Percentiles rank a stretch among this genome's conserved stretches.
These are phyloP conservation scores for Coelinius sp. DNA, from an alignment of 2,888 invertebrate genomes.

Conservation along the genomic window DNA sequence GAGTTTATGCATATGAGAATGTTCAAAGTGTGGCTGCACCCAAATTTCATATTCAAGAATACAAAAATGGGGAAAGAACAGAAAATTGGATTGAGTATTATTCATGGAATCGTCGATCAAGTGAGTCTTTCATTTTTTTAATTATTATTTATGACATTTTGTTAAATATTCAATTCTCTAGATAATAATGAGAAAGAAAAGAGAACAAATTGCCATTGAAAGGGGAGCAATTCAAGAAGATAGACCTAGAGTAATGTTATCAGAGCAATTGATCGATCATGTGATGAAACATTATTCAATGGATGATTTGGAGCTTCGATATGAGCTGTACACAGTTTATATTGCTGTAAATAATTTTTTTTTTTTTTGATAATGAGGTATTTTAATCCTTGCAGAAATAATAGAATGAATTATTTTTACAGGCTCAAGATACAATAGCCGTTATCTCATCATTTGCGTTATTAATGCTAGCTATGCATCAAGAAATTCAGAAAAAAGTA, in stretches of 20 bases:
- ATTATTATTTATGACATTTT: not conserved
- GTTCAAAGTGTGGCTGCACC: slow-evolving; percentile 52
- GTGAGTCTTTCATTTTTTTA: slow-evolving; percentile 20
- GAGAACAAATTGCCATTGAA: slow-evolving; percentile 29
- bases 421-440: slow-evolving; percentile 51
- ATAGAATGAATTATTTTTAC: not conserved
- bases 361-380: not conserved
- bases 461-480: slow-evolving; percentile 49
- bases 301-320: slow-evolving; percentile 46
- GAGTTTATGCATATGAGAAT: slow-evolving; percentile 47
- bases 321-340: slow-evolving; percentile 51
- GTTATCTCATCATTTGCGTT: slow-evolving; percentile 44
- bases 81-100: slow-evolving; percentile 32
- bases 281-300: slow-evolving; percentile 30
- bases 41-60: slow-evolving; percentile 47
- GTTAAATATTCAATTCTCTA: not conserved
- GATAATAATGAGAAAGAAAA: slow-evolving; percentile 30
- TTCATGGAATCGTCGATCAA: slow-evolving; percentile 42
- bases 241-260: slow-evolving; percentile 23
- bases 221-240: slow-evolving; percentile 12
- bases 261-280: slow-evolving; percentile 45
- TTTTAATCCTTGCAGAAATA: not conserved
- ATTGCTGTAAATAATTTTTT: slow-evolving; percentile 45
- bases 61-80: slow-evolving; percentile 34
- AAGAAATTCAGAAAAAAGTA: slow-evolving; percentile 46